Conservation (phyloP, 2,888 invertebrate species). For the Oscheius onirici region DNA sequence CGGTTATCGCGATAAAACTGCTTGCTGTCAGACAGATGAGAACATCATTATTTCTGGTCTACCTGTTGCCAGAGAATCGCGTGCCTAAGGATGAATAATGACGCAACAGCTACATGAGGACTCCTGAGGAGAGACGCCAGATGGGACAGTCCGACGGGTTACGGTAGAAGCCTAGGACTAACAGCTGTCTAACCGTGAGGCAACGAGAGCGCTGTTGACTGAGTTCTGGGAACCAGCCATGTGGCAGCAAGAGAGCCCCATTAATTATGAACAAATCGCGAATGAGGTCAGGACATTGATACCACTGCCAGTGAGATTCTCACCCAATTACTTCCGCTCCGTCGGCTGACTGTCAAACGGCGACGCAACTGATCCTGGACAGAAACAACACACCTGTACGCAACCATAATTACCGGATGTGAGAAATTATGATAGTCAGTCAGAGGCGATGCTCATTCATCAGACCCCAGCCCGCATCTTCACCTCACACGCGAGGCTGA, state of each 20-base stretch:
- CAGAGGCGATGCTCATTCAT: constrained; percentile 26
- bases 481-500: constrained; percentile 34
- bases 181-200: neutral
- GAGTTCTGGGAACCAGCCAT: constrained; percentile 27
- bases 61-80: constrained; percentile 22
- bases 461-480: constrained; percentile 22
- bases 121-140: constrained; percentile 15
- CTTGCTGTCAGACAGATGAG: too few relatives aligned
- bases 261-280: constrained; percentile 29
- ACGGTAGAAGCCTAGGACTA: neutral
- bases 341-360: constrained; percentile 23
- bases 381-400: too few relatives aligned
- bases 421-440: neutral
- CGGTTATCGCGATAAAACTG: too few relatives aligned
- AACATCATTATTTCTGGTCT: neutral
- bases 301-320: neutral
- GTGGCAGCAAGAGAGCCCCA: constrained; percentile 26
- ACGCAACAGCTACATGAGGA: constrained; percentile 31
- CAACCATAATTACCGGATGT: too few relatives aligned
- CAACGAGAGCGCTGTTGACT: constrained; percentile 27
- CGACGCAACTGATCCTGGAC: constrained; percentile 13
- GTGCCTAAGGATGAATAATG: constrained; percentile 26
- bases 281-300: constrained; percentile 14
- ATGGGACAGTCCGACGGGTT: constrained; percentile 6
- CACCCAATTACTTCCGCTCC: constrained; percentile 19